phyloP scores from a whole-genome alignment of 2,113 vertebrate genomes.

The Gopherus evgoodei region DNA sequence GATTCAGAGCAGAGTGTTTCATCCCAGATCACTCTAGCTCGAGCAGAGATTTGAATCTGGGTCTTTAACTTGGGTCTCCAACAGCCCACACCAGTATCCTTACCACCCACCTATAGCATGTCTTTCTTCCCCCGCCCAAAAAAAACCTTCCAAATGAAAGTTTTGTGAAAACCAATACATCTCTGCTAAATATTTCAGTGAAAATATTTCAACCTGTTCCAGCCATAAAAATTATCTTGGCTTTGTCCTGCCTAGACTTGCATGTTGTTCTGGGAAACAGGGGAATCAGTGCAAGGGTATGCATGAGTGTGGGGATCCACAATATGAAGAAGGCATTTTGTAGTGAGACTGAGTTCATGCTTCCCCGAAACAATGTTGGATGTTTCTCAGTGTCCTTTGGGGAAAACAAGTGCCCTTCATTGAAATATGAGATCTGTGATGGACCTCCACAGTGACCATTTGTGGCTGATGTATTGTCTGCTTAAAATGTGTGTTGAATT shows the following conservation, averaged over 20 bases:
- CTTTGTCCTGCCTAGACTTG: background rate
- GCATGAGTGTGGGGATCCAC: background rate
- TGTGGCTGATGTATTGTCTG: accelerated
- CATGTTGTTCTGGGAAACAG: background rate
- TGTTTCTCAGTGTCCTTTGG: no score
- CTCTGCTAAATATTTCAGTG: background rate
- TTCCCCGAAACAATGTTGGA: background rate
- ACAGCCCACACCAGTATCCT: no score
- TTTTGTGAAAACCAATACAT: background rate
- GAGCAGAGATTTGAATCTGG: no score
- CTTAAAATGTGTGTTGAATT: background rate
- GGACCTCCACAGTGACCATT: background rate
- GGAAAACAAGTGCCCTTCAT: background rate
- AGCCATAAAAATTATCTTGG: background rate
- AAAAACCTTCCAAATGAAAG: background rate
- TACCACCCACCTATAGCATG: no score
- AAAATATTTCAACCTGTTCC: no score
- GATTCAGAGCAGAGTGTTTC: no score
- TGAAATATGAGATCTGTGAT: background rate
- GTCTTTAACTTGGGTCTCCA: no score
- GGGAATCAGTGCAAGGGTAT: background rate
- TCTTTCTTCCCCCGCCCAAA: background rate
- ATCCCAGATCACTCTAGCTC: no score
- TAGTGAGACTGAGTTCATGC: accelerated
- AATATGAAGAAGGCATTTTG: background rate